A percentile compares a stretch with the other conserved stretches of the same genome.
Evolutionary conservation across 2,888 invertebrate genomes (phyloP).

Genomic region (Alloplasta piceator): DNA sequence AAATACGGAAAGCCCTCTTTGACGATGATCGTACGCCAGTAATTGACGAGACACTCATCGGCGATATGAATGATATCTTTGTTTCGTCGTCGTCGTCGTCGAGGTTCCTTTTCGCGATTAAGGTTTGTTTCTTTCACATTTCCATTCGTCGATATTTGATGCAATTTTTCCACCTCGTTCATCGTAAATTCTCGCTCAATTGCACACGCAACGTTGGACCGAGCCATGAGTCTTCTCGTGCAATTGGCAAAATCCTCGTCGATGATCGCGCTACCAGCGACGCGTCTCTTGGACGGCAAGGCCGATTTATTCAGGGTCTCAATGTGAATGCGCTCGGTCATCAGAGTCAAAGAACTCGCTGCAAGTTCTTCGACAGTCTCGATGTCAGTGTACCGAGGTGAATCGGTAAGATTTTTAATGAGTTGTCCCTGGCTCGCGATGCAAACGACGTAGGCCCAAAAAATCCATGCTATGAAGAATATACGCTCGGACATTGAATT

Average conservation of each 20-base stretch:
- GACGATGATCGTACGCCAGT: conserved; percentile 53
- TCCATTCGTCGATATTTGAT: neutral
- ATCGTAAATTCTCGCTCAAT: neutral
- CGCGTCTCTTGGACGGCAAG: neutral
- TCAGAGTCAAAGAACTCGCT: conserved; percentile 56
- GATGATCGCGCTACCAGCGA: conserved; percentile 32
- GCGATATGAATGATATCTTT: conserved; percentile 24
- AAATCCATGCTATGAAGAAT: conserved; percentile 58
- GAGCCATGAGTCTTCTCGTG: conserved; percentile 21
- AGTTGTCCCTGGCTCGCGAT: conserved; percentile 51
- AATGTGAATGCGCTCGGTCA: conserved; percentile 55
- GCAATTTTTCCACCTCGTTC: neutral
- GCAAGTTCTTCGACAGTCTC: conserved; percentile 58
- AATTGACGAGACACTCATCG: conserved; percentile 35
- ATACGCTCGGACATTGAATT: conserved; percentile 49
- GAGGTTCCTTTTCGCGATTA: too few relatives aligned
- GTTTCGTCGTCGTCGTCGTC: too few relatives aligned
- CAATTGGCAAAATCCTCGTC: conserved; percentile 54
- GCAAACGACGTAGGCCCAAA: conserved; percentile 55
- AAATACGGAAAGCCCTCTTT: conserved; percentile 62
- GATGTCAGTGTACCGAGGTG: conserved; percentile 42
- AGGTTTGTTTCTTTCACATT: neutral
- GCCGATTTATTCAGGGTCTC: conserved; percentile 49
- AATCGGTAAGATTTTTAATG: conserved; percentile 57
- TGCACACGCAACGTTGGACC: conserved; percentile 56